Percentiles rank a stretch among this genome's conserved stretches.
These are phyloP conservation scores for Lepisosteus osseus DNA, from an alignment of 2,113 vertebrate species.

Conservation along the genomic window DNA sequence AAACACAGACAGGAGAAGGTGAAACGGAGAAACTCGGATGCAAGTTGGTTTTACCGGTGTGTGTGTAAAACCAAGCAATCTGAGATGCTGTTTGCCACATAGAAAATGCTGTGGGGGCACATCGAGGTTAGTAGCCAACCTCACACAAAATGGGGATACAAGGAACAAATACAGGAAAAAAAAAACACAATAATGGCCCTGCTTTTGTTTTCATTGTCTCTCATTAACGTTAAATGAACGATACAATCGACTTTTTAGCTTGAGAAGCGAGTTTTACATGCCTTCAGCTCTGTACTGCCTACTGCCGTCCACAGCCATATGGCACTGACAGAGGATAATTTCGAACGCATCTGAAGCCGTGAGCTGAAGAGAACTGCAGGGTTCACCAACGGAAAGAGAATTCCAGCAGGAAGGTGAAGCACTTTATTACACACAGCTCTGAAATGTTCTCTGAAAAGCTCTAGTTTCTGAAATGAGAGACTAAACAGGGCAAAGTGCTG, in stretches of 20 bases:
- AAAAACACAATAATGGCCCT: no score
- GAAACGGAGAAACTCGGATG: slow-evolving; percentile 36
- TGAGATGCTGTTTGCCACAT: slow-evolving; percentile 32
- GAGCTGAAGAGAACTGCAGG: no score
- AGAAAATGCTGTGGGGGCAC: slow-evolving; percentile 5
- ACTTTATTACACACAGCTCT: no score
- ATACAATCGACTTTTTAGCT: slow-evolving; percentile 1
- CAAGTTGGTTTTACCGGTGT: slow-evolving; percentile 33
- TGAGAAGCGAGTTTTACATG: neutral
- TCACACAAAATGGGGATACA: slow-evolving; percentile 28
- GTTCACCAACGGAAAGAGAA: no score
- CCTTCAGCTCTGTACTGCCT: neutral
- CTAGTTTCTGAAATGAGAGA: no score
- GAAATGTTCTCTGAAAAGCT: no score
- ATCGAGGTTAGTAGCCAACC: neutral
- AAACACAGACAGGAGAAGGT: neutral
- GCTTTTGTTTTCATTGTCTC: neutral
- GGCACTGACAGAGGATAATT: no score
- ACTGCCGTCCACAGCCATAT: no score
- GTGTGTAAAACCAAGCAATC: slow-evolving; percentile 34
- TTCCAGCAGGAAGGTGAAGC: no score
- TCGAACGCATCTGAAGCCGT: no score
- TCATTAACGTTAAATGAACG: neutral
- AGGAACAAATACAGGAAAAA: slow-evolving; percentile 33
- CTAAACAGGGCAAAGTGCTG: no score